Evolutionary conservation across 2,113 vertebrate species (phyloP), one percentile per base, ranked within the genome.

Genomic region (Chaetodon auriga): DNA sequence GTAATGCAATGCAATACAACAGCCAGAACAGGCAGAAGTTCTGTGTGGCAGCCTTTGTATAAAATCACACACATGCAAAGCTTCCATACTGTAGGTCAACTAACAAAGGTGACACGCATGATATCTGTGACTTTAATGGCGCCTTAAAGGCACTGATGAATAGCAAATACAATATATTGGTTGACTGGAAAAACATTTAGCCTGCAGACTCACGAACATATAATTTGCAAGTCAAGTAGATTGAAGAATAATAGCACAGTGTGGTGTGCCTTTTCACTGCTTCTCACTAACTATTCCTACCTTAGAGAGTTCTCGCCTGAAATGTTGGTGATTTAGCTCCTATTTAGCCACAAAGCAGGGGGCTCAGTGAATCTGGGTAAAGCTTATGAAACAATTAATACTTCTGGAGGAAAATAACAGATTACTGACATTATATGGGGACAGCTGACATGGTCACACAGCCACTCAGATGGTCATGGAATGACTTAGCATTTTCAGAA

Each of bases 161-260:
- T 49, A 75, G 66, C 36, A 70, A 35, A 66, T 54, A 38, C 61
- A 60, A 64, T 57, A 23, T 8, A 48, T 49, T 13, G 43, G 78
- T 57, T 65, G 68, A 74, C 61, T 86, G 76, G 60, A 60, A 66
- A 80, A 76, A 82, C 80, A 75, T 78, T 75, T 51, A 75, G 82
- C 53, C 65, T 73, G 64, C 60, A 54, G 68, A 75, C 61, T 82
- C 19, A 65, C 0, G 38, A 73, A 85, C 82, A 73, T 64, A 21
- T 80, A 23, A 86, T 88, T 82, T 90, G 83, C 90, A 88, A 73
- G 86, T 80, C 90, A 84, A 88, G 25, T 81, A 82, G 86, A 82
- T 72, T 69, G 75, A 66, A 83, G 64, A 82, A 86, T 80, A 88
- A 86, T 75, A 80, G 88, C 81, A 18, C 72, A 85, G 71, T 19